Percentiles rank a stretch among this genome's conserved stretches.
Conservation (phyloP, 1,140 invertebrate genomes). For the Magallana angulata region DNA sequence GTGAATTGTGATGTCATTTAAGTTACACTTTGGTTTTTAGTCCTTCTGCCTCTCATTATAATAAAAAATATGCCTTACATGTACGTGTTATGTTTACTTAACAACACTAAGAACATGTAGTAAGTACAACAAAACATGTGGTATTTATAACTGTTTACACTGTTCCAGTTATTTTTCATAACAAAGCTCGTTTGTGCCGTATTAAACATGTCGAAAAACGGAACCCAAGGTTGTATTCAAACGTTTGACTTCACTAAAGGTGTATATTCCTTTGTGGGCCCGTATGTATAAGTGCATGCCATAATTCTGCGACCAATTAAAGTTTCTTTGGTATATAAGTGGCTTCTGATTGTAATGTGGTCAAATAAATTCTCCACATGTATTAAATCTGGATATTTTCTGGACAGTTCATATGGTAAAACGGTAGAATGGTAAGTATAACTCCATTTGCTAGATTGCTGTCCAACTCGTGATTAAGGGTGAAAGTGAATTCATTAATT, state of each 20-base stretch:
- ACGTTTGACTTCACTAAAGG: not conserved
- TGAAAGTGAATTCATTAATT: constrained; percentile 53
- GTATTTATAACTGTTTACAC: too few species aligned
- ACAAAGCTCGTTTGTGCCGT: constrained; percentile 48
- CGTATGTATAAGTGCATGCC: constrained; percentile 55
- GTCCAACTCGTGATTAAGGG: constrained; percentile 52
- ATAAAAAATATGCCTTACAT: too few species aligned
- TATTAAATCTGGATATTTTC: constrained; percentile 48
- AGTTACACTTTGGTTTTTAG: too few species aligned
- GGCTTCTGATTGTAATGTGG: constrained; percentile 56
- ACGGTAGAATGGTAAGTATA: constrained; percentile 52
- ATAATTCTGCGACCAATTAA: constrained; percentile 58
- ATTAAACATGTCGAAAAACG: constrained; percentile 25
- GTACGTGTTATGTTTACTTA: too few species aligned
- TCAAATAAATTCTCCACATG: constrained; percentile 59
- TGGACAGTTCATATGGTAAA: constrained; percentile 49
- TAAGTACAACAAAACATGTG: too few species aligned
- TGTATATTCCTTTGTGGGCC: constrained; percentile 29
- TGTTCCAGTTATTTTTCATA: not conserved
- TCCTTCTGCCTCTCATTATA: too few species aligned
- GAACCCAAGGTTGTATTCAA: constrained; percentile 50
- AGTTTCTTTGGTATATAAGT: constrained; percentile 52
- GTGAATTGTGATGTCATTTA: too few species aligned
- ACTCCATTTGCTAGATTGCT: constrained; percentile 57
- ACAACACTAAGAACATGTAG: too few species aligned